phyloP scores from a whole-genome alignment of 2,888 invertebrate genomes.

The Euzophera pinguis region DNA sequence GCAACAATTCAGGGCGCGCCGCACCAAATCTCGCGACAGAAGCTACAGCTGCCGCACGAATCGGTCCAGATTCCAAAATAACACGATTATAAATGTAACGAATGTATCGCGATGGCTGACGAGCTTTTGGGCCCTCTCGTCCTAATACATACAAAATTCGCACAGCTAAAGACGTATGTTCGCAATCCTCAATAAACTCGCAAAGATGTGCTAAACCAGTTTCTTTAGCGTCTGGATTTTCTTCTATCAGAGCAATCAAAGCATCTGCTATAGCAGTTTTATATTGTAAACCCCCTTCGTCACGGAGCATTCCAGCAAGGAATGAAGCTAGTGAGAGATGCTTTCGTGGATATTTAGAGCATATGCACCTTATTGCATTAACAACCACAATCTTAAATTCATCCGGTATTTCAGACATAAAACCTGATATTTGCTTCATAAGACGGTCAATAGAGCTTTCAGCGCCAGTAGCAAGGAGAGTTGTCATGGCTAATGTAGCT shows the following conservation, averaged over 20 bases:
- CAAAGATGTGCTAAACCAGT: constrained; percentile 98
- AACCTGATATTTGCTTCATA: constrained; percentile 99
- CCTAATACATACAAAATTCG: constrained; percentile 97
- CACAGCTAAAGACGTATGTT: constrained; percentile 97
- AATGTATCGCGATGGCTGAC: constrained; percentile 93
- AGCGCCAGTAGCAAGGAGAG: constrained; percentile 97
- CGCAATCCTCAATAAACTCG: constrained; percentile 99
- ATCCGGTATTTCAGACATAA: constrained; percentile 99
- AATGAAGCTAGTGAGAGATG: constrained; percentile 98
- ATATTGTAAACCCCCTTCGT: constrained; percentile 98
- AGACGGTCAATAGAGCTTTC: constrained; percentile 98
- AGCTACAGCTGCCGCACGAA: constrained; percentile 97
- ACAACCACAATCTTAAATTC: constrained; percentile 99
- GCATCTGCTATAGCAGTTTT: constrained; percentile 99
- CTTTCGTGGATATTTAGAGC: constrained; percentile 97
- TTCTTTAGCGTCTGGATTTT: constrained; percentile 98
- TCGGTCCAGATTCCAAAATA: constrained; percentile 97
- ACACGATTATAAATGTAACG: constrained; percentile 94
- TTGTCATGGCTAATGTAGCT: constrained; percentile 99
- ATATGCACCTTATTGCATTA: constrained; percentile 92
- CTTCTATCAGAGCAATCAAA: constrained; percentile 97
- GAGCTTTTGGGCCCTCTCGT: constrained; percentile 97
- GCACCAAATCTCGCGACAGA: constrained; percentile 99
- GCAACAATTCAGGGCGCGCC: constrained; percentile 83
- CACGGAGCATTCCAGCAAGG: constrained; percentile 96